phyloP scores from a whole-genome alignment of 64 coral and sea anemone genomes.

The Catalaphyllia jardinei region DNA sequence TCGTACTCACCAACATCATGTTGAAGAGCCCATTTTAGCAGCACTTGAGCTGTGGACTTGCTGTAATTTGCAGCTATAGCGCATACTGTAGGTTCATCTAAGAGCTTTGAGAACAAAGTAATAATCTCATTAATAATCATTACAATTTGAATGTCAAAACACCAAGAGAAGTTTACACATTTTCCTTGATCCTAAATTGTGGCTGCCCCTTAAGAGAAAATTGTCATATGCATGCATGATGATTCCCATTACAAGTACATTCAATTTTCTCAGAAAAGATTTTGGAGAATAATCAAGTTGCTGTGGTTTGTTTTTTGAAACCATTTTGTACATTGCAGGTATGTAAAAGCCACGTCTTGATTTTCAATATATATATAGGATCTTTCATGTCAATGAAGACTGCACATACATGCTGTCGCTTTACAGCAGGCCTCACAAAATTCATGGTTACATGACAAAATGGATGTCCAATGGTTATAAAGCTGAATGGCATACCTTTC shows the following conservation, averaged over 20 bases:
- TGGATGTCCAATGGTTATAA: background rate
- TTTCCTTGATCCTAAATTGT: background rate
- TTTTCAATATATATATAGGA: no score
- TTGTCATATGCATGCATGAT: no score
- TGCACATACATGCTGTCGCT: no score
- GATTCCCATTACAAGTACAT: no score
- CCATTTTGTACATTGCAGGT: no score
- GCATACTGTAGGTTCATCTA: constrained; percentile 58
- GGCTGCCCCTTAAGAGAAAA: background rate
- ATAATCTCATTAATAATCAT: background rate
- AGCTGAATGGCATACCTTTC: constrained; percentile 51
- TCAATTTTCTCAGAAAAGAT: no score
- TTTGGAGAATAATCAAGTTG: no score
- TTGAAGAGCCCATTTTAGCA: constrained; percentile 88
- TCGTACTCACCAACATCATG: constrained; percentile 81
- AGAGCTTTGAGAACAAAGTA: constrained; percentile 48
- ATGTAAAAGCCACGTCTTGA: no score
- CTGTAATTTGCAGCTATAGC: constrained; percentile 56
- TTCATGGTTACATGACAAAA: background rate
- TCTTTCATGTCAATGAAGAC: no score
- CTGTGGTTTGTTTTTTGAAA: no score
- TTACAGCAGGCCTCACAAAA: background rate
- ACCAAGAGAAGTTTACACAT: no score
- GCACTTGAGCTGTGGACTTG: constrained; percentile 76
- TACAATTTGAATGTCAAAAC: background rate